Evolutionary conservation across 2,888 invertebrate genomes (phyloP), one percentile per base, ranked within the genome.

Genomic region (Caenorhabditis macrosperma): DNA sequence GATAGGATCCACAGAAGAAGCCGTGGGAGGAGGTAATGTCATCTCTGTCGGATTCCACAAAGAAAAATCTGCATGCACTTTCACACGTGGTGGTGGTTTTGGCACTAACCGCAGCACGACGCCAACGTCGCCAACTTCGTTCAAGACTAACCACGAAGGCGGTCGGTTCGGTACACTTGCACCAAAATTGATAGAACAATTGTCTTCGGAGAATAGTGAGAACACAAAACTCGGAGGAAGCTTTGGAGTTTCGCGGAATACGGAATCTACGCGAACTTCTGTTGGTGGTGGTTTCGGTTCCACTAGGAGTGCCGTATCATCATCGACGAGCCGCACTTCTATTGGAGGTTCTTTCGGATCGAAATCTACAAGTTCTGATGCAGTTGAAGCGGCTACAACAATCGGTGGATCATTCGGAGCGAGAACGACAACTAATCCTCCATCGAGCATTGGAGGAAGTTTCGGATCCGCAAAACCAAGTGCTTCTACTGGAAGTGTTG

Each of bases 1-100:
- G 9, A 48, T 78, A 7, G 78, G 78, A 10, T 78, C 78, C 20
- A 24, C 72, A 12, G 72, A 72, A n/a, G 71, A 67, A n/a, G 41
- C 50, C 20, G 41, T 17, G 15, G 59, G 55, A 33, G 78, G 61
- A 78, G 78, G 78, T 78, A 78, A 78, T 41, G 28, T 78, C 1
- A 57, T 67, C 28, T 78, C 78, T 38, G 60, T 78, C 33, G 63
- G 63, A 6, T 7, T 24, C 12, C 72, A 44, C 50, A 66, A 33
- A 61, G 59, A 55, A 0, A 61, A 33, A 38, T 24, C 68, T 67
- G 78, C 78, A 78, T 77, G 69, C 48, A 22, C 50, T 44, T 17
- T 72, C 57, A 59, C 61, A 12, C n/a, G 55, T 26, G 63, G 68
- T 63, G 67, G 68, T 63, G 57, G 67, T 38, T 68, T 61, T 46